phyloP scores from a whole-genome alignment of 2,113 vertebrate genomes.

The Nycticorax nycticorax region DNA sequence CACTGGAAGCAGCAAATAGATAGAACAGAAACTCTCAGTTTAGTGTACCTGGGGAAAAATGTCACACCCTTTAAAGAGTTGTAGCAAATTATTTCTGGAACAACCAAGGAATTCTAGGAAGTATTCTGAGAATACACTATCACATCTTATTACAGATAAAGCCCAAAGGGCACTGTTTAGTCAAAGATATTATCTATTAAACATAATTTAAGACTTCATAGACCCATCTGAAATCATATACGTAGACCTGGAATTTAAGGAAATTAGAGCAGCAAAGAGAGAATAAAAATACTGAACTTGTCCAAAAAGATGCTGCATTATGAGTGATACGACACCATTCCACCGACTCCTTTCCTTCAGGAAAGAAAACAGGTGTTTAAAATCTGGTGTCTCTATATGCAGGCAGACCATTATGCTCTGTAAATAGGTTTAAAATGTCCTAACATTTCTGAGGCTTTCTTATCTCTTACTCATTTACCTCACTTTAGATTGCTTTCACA shows the following conservation, averaged over 20 bases:
- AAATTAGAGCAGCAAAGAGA: not conserved
- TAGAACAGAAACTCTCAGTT: not conserved
- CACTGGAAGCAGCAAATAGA: not conserved
- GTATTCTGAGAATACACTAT: not conserved
- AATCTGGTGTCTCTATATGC: not conserved
- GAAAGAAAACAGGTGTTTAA: conserved; percentile 21
- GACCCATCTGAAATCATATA: not conserved
- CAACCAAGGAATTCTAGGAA: not conserved
- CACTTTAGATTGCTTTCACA: conserved; percentile 44
- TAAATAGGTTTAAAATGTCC: conserved; percentile 54
- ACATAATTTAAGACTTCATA: not conserved
- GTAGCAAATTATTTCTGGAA: not conserved
- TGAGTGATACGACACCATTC: not conserved
- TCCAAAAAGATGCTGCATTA: not conserved
- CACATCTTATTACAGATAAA: not conserved
- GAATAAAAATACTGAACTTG: not conserved
- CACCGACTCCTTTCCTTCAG: not conserved
- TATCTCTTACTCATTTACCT: conserved; percentile 31
- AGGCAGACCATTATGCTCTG: conserved; percentile 11
- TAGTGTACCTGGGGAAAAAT: not conserved
- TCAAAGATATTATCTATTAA: not conserved
- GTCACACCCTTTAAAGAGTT: not conserved
- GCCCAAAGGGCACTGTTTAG: not conserved
- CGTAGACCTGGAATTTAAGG: not conserved
- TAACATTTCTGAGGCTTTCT: conserved; percentile 43